Evolutionary conservation across 2,113 vertebrate genomes (phyloP), one percentile per base, ranked within the genome.

Genomic region (Cheilinus undulatus): DNA sequence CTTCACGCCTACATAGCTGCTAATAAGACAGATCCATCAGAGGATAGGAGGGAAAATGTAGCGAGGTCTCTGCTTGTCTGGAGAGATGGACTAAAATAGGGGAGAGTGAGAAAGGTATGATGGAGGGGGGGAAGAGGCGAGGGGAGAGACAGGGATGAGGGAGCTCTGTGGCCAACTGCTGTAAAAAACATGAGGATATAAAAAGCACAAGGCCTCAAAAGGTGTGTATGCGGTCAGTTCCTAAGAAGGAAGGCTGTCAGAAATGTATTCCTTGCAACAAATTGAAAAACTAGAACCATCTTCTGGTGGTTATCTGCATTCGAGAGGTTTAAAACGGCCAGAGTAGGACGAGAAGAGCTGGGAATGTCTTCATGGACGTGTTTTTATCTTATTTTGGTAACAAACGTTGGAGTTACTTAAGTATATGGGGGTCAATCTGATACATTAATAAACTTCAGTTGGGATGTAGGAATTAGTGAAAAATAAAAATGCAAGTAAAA

Each of bases 21-120:
- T 90, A 89, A 90, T 88, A 77, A 80, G 84, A 71, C 76, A 69
- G 68, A 87, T 85, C 83, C 85, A 88, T 86, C 80, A 87, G 73
- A 51, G 64, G 22, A 56, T 3, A 50, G 43, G 23, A 5, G 50
- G 48, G 24, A 48, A 79, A 71, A 71, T 72, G 38, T 38, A 77
- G 80, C 76, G 50, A 51, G 68, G 42, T 65, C 24, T 43, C 57
- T 56, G 14, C 15, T 60, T 23, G 3, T 52, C 19, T 20, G 23
- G 32, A 73, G 32, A 26, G 69, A 69, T 17, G 14, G 22, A 65
- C 58, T 7, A 3, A 24, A 77, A 1, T 3, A 27, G 15, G 50
- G 27, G 15, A 24, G 24, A 19, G 14, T 10, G 32, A 34, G 32
- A 11, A 2, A 34, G 34, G 53, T 2, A 42, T 13, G 56, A 57